Conservation (phyloP, 2,797 vertebrate genomes). For the Valencia hispanica region DNA sequence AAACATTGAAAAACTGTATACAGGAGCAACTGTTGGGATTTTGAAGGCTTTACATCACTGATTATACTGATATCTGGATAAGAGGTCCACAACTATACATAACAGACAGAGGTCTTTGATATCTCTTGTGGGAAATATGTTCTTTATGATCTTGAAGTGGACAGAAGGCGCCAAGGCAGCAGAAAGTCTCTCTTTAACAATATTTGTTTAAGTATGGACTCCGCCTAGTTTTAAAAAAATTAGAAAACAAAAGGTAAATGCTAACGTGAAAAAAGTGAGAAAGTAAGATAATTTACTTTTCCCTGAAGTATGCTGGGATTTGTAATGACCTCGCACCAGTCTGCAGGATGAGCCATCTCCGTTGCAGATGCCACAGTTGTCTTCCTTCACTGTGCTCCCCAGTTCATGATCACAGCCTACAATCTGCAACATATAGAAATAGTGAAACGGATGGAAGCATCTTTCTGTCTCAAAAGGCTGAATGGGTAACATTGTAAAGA, state of each 20-base stretch:
- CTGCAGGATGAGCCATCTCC: conserved; percentile 96
- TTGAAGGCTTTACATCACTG: too few relatives aligned
- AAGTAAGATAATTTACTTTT: conserved; percentile 84
- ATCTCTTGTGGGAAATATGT: too few relatives aligned
- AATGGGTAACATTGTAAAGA: not conserved
- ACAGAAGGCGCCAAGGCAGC: too few relatives aligned
- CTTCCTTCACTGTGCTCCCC: conserved; percentile 93
- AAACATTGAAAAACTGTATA: too few relatives aligned
- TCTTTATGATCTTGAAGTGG: too few relatives aligned
- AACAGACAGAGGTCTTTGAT: too few relatives aligned
- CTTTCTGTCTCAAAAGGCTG: not conserved
- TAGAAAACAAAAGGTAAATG: not conserved
- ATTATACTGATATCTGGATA: too few relatives aligned
- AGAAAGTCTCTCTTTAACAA: too few relatives aligned
- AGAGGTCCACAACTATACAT: too few relatives aligned
- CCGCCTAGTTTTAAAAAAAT: too few relatives aligned
- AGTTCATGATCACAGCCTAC: conserved; percentile 96
- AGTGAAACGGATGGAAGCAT: not conserved
- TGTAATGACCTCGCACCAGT: conserved; percentile 94
- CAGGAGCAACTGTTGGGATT: too few relatives aligned
- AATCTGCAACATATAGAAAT: conserved; percentile 77
- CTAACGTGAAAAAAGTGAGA: too few relatives aligned
- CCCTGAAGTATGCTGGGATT: conserved; percentile 90
- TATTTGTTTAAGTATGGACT: not conserved
- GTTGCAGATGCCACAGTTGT: conserved; percentile 95